Evolutionary conservation across 2,888 invertebrate genomes (phyloP), one percentile per base, ranked within the genome.

Genomic region (Pyrrhosoma nymphula): DNA sequence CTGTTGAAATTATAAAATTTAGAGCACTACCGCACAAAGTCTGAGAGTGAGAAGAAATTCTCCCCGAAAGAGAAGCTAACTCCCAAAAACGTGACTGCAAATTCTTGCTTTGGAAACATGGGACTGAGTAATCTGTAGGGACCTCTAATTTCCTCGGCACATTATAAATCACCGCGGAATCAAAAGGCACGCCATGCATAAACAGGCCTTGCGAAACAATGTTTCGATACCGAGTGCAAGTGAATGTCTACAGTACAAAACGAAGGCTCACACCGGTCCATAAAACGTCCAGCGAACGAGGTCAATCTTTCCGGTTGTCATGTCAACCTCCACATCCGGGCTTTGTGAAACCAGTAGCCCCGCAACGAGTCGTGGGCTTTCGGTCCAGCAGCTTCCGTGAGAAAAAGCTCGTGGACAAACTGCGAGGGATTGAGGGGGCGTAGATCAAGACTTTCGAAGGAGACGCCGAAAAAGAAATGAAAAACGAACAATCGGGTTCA

Each of bases 381-480:
- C 35, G 93, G 69, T 47, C 47, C 93, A 69, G 47, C 47, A 93
- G 69, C 93, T 93, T 93, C 93, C 93, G 93, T 93, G 93, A 69
- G 93, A 93, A 93, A 93, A 93, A 26, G 55, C 39, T 56, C n/a
- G 47, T 35, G 6, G 47, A 69, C 47, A 47, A 39, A 26, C 47
- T 1, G 93, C 69, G 47, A 35, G 93, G 82, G 82, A 30, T 35
- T 82, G 30, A 75, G 93, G 39, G 93, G n/a, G 69, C 93, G 69
- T 93, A 75, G 93, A 93, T 93, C 93, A 69, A 93, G 23, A 93
- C 39, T 69, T 93, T 93, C 69, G 47, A 69, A 47, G 93, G 93
- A 39, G 69, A 63, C 35, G 20, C 20, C 56, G 35, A 63, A 91
- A 39, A 39, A 63, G 55, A 47, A 8, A 82, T 18, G 12, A 82